Base-by-base conservation (phyloP, 2,797 vertebrate genomes). In the Florisuga fusca region DNA sequence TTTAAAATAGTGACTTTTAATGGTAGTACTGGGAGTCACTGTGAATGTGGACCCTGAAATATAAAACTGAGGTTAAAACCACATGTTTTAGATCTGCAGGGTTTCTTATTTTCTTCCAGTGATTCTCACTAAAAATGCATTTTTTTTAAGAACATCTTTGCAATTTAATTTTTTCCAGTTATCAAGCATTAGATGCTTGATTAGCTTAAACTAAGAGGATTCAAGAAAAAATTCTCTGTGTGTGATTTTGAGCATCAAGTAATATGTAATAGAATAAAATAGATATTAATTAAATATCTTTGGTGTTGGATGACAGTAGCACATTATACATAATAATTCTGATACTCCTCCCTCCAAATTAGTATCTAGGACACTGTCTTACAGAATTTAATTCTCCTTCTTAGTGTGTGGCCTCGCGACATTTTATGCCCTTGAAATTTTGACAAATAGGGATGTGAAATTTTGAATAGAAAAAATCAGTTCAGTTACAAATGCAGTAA, bases 251-350 rank as follows among this genome's bases (percentile, higher is more conserved):
- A 93, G 88, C 78, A 95, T 91, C 54, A 87, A 96, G 41, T 83
- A 93, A 93, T 61, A 95, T 85, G 18, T 84, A 90, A 84, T 67
- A 90, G 64, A 96, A 89, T 83, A 90, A 95, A 94, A 88, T 59
- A 90, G 71, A 83, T 93, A 59, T 81, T 76, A 95, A 94, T 93
- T 95, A 93, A 97, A 89, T 94, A 93, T 59, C 82, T 94, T 82
- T 83, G 46, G 57, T 91, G 26, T 69, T 80, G 64, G 7, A 26
- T 59, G 16, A 63, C 45, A 54, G 20, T 86, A 51, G 29, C 68
- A 53, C 17, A 38, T 79, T 53, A 66, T 38, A 71, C 34, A 80
- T 81, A 86, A 54, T 74, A 74, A 59, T 79, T 87, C 34, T 0
- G 2, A 38, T 87, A 51, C n/a, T 57, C 33, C 14, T 59, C 3